These are phyloP conservation scores for Eupithecia subumbrata DNA, from an alignment of 2,888 invertebrate genomes.

Conservation along the genomic window DNA sequence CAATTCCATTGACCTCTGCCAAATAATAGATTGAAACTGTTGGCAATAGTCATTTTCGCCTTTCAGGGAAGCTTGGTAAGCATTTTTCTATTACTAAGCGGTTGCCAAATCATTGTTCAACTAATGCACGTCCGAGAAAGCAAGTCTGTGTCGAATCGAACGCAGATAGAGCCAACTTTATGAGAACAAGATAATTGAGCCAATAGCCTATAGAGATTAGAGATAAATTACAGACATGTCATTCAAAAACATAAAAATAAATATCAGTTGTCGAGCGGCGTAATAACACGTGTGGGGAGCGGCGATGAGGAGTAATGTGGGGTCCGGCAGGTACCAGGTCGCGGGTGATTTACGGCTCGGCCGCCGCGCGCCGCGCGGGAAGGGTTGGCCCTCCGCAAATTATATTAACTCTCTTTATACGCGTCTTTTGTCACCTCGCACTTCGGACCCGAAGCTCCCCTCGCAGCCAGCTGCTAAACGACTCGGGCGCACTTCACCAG, in stretches of 20 bases:
- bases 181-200: not conserved
- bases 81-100: too few species aligned
- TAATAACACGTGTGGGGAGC: conserved; percentile 53
- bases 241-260: conserved; percentile 15
- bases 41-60: too few species aligned
- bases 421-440: conserved; percentile 61
- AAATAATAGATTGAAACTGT: too few species aligned
- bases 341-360: not conserved
- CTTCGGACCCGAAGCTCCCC: conserved; percentile 26
- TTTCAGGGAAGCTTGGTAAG: too few species aligned
- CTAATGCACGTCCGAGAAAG: too few species aligned
- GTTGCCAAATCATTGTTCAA: too few species aligned
- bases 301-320: conserved; percentile 52
- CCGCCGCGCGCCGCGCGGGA: conserved; percentile 21
- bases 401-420: conserved; percentile 69
- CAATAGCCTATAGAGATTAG: not conserved
- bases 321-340: conserved; percentile 55
- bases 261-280: conserved; percentile 21
- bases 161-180: not conserved
- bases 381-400: conserved; percentile 58
- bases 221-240: not conserved
- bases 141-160: not conserved
- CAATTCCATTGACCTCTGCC: too few species aligned
- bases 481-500: not conserved
- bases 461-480: not conserved